Conservation (phyloP, 1,140 invertebrate genomes). For the Sminthurinus signatus region DNA sequence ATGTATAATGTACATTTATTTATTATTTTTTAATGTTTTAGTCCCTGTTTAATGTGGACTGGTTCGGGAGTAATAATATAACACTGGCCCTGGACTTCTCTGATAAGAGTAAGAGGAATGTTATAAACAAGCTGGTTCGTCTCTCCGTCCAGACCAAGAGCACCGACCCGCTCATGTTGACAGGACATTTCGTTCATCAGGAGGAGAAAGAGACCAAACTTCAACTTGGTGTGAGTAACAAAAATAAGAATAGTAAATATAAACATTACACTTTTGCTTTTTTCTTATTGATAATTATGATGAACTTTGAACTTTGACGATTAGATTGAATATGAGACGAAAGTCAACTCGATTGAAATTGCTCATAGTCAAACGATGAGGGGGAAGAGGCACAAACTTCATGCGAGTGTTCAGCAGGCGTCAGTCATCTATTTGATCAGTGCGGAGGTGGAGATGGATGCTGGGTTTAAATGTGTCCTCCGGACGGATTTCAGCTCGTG, state of each 20-base stretch:
- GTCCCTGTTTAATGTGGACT: slow-evolving; percentile 5
- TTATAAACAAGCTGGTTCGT: slow-evolving; percentile 16
- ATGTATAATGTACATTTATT: no score
- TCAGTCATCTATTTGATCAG: slow-evolving; percentile 19
- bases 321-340: slow-evolving; percentile 30
- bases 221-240: slow-evolving; percentile 25
- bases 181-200: slow-evolving; percentile 14
- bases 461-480: slow-evolving; percentile 25
- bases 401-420: slow-evolving; percentile 15
- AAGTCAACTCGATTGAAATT: slow-evolving; percentile 18
- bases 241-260: no score
- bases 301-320: slow-evolving; percentile 9
- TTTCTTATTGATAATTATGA: no score
- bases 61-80: slow-evolving; percentile 31
- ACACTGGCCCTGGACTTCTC: slow-evolving; percentile 7
- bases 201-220: slow-evolving; percentile 35
- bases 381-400: slow-evolving; percentile 19
- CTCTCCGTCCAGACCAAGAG: slow-evolving; percentile 21
- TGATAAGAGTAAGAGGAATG: slow-evolving; percentile 25
- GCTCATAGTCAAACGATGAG: slow-evolving; percentile 19
- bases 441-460: slow-evolving; percentile 24
- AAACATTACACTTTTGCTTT: no score
- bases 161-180: slow-evolving; percentile 17
- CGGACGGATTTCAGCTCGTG: slow-evolving; percentile 26
- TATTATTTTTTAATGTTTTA: no score